Base-by-base conservation (phyloP, 2,888 invertebrate species). In the Eupithecia dodoneata region DNA sequence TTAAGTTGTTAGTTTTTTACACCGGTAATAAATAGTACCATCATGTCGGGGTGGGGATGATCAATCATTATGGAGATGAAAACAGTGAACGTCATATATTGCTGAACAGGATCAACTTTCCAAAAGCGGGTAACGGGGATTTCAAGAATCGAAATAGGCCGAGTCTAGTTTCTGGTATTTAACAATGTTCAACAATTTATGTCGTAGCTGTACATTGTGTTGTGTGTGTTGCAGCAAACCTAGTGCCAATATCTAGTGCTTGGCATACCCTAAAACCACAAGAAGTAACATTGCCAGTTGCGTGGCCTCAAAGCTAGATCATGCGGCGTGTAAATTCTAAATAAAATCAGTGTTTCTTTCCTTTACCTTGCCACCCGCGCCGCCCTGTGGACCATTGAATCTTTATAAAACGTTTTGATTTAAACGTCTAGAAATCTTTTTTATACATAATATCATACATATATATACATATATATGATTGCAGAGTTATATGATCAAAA, bases 301-400 rank as follows among this genome's bases (percentile, higher is more conserved):
- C 89, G 82, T 85, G 82, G 86, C 83, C 47, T 83, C 82, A 81
- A 89, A 90, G 88, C 88, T 86, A 86, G 81, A 85, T 85, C 92
- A 92, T 92, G 93, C 93, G 89, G 87, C 85, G 87, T 86, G 88
- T 89, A 45, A 75, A 71, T 59, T 79, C 89, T 82, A 89, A 85
- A 84, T 81, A 84, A 90, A 90, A 90, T 84, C 85, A 79, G 85
- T 83, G 85, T 81, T 80, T 83, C 76, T 83, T 80, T 84, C 82
- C 84, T 87, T 94, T 95, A 95, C 95, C 95, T 95, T 95, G 87
- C 89, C 92, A 85, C 93, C 93, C 84, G 90, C 94, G 85, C 93
- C 93, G 86, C 95, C 95, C 95, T 95, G 95, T 89, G 93, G 89
- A 92, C 89, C 85, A 90, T 88, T 83, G 87, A 82, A 86, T 85